These are phyloP conservation scores for Gila robusta DNA, from an alignment of 2,797 vertebrate genomes.

Conservation along the genomic window DNA sequence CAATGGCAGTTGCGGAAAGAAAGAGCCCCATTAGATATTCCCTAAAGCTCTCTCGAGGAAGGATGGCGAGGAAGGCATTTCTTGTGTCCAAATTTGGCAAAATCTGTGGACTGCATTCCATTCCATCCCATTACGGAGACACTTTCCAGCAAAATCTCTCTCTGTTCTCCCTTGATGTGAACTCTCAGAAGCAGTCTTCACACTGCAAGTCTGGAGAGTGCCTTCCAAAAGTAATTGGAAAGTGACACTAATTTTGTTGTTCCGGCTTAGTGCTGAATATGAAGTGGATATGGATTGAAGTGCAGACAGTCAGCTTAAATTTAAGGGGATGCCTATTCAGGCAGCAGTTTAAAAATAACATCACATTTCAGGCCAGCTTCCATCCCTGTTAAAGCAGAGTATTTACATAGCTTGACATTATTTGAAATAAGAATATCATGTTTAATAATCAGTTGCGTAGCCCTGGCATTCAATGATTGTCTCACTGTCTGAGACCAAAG, in stretches of 20 bases:
- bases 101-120: constrained; percentile 53
- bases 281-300: constrained; percentile 41
- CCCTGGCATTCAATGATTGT: constrained; percentile 7
- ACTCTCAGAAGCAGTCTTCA: constrained; percentile 10
- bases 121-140: constrained; percentile 31
- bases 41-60: constrained; percentile 33
- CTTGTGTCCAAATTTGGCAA: constrained; percentile 35
- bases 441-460: constrained; percentile 21
- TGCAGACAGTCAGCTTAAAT: constrained; percentile 38
- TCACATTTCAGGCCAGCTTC: constrained; percentile 3
- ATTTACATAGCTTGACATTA: constrained; percentile 31
- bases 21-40: constrained; percentile 9
- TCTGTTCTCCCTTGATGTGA: background rate
- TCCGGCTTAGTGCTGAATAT: constrained; percentile 33
- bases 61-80: constrained; percentile 40
- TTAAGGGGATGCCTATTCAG: constrained; percentile 16
- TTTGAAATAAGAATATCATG: constrained; percentile 9
- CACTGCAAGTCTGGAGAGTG: constrained; percentile 5
- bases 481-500: background rate
- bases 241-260: constrained; percentile 48
- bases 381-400: background rate
- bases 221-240: constrained; percentile 32
- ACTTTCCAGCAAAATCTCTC: constrained; percentile 34
- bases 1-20: background rate
- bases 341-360: constrained; percentile 21